Conservation (phyloP, 1,140 invertebrate genomes). For the Steinernema feltiae region DNA sequence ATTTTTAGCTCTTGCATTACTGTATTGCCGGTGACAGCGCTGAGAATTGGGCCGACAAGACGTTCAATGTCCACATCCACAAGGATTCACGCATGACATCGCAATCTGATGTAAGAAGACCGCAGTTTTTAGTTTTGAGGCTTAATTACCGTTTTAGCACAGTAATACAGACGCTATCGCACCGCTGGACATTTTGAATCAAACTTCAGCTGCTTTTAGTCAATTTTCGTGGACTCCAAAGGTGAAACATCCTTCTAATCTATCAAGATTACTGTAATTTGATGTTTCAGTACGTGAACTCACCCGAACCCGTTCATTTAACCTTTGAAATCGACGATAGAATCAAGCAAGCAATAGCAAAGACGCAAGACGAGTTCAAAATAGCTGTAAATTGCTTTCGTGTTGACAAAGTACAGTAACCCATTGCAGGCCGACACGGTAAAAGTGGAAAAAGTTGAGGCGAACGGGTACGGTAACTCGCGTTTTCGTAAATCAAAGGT, state of each 20-base stretch:
- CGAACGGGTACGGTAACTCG: slow-evolving; percentile 31
- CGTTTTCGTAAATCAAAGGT: slow-evolving; percentile 26
- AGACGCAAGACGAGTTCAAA: slow-evolving; percentile 22
- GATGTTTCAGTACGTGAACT: neutral
- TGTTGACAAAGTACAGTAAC: neutral
- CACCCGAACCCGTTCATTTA: neutral
- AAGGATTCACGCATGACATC: slow-evolving; percentile 12
- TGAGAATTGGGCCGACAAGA: neutral
- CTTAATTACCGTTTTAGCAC: slow-evolving; percentile 28
- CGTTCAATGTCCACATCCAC: slow-evolving; percentile 12
- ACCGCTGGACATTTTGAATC: slow-evolving; percentile 24
- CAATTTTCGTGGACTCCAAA: slow-evolving; percentile 23
- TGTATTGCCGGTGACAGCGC: neutral
- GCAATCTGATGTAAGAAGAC: slow-evolving; percentile 16
- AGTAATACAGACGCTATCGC: slow-evolving; percentile 34
- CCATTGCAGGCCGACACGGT: slow-evolving; percentile 21
- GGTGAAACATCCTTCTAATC: slow-evolving; percentile 5
- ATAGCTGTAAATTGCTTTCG: slow-evolving; percentile 8
- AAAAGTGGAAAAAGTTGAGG: slow-evolving; percentile 15
- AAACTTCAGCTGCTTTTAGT: slow-evolving; percentile 18
- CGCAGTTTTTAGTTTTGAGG: neutral
- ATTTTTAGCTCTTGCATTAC: neutral
- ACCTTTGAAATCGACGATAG: neutral
- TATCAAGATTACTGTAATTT: neutral
- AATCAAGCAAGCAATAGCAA: neutral